Evolutionary conservation across 2,888 invertebrate genomes (phyloP).

Genomic region (Electrophaes corylata): DNA sequence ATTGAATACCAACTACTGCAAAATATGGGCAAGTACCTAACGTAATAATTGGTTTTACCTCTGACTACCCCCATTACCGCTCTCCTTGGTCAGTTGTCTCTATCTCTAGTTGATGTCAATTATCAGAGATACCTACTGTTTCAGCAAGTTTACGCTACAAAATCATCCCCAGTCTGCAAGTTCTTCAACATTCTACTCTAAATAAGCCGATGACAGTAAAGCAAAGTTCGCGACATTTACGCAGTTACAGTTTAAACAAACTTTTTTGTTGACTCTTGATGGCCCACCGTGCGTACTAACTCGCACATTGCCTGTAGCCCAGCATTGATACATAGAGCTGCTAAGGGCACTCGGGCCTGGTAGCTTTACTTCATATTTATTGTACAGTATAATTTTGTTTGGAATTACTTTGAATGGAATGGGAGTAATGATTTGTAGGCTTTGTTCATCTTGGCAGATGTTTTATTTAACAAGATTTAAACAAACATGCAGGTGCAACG

Average conservation of each 20-base stretch:
- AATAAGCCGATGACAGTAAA: conserved; percentile 64
- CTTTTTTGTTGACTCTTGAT: conserved; percentile 59
- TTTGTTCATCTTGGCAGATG: conserved; percentile 18
- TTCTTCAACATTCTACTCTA: conserved; percentile 50
- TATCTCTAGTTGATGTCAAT: not conserved
- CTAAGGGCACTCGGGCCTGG: conserved; percentile 60
- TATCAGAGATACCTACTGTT: too few relatives aligned
- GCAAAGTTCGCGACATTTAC: conserved; percentile 53
- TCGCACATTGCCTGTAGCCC: not conserved
- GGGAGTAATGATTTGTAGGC: conserved; percentile 21
- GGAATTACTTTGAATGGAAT: conserved; percentile 38
- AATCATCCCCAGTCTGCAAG: conserved; percentile 27
- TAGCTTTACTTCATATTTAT: conserved; percentile 38
- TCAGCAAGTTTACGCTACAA: not conserved
- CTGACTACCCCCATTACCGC: too few relatives aligned
- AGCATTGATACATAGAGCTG: conserved; percentile 67
- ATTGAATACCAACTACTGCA: too few relatives aligned
- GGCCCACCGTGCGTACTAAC: conserved; percentile 4
- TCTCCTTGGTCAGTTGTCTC: too few relatives aligned
- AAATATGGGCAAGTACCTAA: too few relatives aligned
- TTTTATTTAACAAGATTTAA: not conserved
- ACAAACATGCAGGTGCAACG: not conserved
- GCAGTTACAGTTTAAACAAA: conserved; percentile 56
- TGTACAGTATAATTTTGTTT: conserved; percentile 36
- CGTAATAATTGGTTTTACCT: too few relatives aligned